phyloP scores from a whole-genome alignment of 2,113 vertebrate genomes.

The Micronisus gabar region DNA sequence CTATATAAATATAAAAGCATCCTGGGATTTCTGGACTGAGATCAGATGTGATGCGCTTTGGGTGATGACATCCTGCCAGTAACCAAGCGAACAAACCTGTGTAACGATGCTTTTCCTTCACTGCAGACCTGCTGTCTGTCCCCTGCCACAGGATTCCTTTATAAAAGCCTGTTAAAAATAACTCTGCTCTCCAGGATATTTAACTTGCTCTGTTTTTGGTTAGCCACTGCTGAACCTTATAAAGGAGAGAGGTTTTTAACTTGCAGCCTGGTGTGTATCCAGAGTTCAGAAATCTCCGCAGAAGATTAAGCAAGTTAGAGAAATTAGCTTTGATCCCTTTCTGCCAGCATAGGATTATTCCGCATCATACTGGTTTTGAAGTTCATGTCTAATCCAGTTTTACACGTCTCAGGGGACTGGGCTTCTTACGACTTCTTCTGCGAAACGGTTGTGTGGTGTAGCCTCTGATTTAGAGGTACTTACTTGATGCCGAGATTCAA shows the following conservation, averaged over 20 bases:
- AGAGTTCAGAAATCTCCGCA: background rate
- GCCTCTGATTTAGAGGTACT: background rate
- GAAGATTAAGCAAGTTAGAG: conserved; percentile 9
- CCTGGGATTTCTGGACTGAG: background rate
- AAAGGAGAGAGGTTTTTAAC: background rate
- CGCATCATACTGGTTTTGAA: background rate
- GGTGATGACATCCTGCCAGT: background rate
- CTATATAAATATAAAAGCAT: background rate
- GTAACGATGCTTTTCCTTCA: background rate
- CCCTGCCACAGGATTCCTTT: background rate
- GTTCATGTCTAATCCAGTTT: conserved; percentile 36
- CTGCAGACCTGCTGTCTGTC: background rate
- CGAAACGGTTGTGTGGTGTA: background rate
- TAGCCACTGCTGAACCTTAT: background rate
- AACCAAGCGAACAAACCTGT: background rate
- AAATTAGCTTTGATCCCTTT: conserved; percentile 41
- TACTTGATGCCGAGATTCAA: background rate
- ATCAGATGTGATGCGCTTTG: background rate
- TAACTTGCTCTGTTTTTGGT: background rate
- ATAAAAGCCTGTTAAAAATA: background rate
- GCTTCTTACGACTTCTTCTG: background rate
- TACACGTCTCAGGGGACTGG: background rate
- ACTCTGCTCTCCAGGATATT: background rate
- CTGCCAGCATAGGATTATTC: conserved; percentile 37
- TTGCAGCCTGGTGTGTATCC: background rate